Evolutionary conservation across 2,888 invertebrate genomes (phyloP).

Genomic region (Euplagia quadripunctaria): DNA sequence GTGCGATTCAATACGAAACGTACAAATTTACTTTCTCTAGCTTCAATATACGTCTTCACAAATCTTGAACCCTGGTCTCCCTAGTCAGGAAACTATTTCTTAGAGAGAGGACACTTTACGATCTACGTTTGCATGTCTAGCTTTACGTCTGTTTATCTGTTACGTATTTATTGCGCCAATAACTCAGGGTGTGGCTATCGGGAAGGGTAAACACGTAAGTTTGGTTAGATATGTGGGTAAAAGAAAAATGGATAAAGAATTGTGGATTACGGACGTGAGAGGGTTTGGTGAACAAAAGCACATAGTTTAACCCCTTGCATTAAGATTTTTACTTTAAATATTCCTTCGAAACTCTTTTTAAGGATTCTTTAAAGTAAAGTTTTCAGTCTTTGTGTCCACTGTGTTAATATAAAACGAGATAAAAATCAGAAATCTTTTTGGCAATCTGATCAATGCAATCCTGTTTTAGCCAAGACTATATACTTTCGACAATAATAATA

Average conservation of each 20-base stretch:
- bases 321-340: neutral
- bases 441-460: too few relatives aligned
- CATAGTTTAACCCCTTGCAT: neutral
- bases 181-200: conserved; percentile 56
- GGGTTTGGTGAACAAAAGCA: conserved; percentile 16
- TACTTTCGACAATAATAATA: too few relatives aligned
- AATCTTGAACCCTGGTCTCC: conserved; percentile 1
- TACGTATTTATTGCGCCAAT: conserved; percentile 71
- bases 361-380: neutral
- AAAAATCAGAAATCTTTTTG: too few relatives aligned
- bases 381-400: too few relatives aligned
- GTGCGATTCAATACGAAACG: neutral
- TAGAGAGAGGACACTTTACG: conserved; percentile 54
- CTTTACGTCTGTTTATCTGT: conserved; percentile 63
- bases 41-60: neutral
- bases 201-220: conserved; percentile 49
- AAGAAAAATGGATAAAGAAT: conserved; percentile 26
- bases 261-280: conserved; percentile 22
- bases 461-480: too few relatives aligned
- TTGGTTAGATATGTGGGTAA: conserved; percentile 30
- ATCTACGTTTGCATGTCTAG: conserved; percentile 65
- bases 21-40: neutral
- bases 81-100: conserved; percentile 41
- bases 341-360: neutral
- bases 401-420: too few relatives aligned